Conservation (phyloP, 1,140 invertebrate species). For the Drosophila lini region DNA sequence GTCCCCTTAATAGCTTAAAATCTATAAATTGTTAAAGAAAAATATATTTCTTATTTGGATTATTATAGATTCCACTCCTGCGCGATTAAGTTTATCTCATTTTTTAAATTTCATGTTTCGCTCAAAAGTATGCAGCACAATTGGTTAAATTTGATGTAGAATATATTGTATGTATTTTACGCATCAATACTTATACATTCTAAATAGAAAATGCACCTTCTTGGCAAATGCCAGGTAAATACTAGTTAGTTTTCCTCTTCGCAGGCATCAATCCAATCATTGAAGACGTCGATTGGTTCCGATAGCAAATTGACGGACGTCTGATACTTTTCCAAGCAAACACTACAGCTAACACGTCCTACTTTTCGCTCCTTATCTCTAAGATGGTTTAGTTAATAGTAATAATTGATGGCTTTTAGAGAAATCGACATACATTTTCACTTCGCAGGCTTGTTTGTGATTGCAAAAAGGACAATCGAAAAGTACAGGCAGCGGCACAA, state of each 20-base stretch:
- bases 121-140: neutral
- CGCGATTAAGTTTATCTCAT: too few species aligned
- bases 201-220: neutral
- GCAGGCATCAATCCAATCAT: conserved; percentile 99
- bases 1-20: too few species aligned
- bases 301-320: conserved; percentile 97
- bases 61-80: too few species aligned
- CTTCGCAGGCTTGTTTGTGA: conserved; percentile 99
- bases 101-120: neutral
- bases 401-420: too few species aligned
- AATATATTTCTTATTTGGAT: too few species aligned
- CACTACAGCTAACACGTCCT: conserved; percentile 95
- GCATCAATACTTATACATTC: neutral
- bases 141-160: neutral
- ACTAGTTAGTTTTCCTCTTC: conserved; percentile 85
- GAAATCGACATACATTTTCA: conserved; percentile 94
- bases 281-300: conserved; percentile 99
- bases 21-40: too few species aligned
- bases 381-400: conserved; percentile 76
- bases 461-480: conserved; percentile 99
- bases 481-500: conserved; percentile 95
- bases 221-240: neutral
- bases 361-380: conserved; percentile 96
- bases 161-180: neutral
- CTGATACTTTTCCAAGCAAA: conserved; percentile 98